A percentile compares a stretch with the other conserved stretches of the same genome.
These are phyloP conservation scores for Dryocosmus kuriphilus DNA, from an alignment of 2,888 invertebrate genomes.

Conservation along the genomic window DNA sequence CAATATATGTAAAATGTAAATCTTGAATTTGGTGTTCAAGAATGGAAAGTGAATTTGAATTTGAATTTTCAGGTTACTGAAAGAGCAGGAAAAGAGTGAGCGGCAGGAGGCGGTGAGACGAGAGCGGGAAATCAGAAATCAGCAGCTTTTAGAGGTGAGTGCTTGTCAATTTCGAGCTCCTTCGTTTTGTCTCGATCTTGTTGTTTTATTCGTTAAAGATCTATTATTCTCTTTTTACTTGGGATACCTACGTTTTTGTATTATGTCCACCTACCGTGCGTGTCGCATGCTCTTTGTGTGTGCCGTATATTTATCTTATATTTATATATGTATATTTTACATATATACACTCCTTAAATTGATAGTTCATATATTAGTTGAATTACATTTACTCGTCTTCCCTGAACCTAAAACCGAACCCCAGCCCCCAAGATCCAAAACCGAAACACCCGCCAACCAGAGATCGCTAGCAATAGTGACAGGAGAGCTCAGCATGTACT, in stretches of 20 bases:
- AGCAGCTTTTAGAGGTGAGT: constrained; percentile 92
- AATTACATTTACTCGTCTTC: constrained; percentile 52
- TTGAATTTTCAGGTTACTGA: constrained; percentile 78
- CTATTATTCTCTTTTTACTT: constrained; percentile 73
- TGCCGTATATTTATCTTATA: constrained; percentile 72
- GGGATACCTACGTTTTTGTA: constrained; percentile 69
- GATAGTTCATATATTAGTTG: constrained; percentile 55
- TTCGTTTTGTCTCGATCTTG: constrained; percentile 45
- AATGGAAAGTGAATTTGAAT: neutral
- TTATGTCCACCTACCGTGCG: constrained; percentile 77
- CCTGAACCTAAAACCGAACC: constrained; percentile 44
- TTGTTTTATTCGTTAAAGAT: constrained; percentile 58
- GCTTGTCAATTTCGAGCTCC: constrained; percentile 38
- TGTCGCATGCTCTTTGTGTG: constrained; percentile 78
- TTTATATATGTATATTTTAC: constrained; percentile 64
- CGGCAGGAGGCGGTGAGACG: constrained; percentile 90
- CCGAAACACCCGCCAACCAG: constrained; percentile 64
- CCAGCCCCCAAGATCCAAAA: constrained; percentile 50
- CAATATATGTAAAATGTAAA: no score
- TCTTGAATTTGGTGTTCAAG: neutral
- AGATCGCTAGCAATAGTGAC: constrained; percentile 77
- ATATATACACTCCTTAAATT: constrained; percentile 58
- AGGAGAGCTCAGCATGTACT: constrained; percentile 76
- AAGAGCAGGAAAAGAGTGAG: constrained; percentile 88
- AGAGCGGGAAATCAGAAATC: constrained; percentile 89